phyloP scores from a whole-genome alignment of 1,140 invertebrate genomes.

The Euura saliciscinereae region DNA sequence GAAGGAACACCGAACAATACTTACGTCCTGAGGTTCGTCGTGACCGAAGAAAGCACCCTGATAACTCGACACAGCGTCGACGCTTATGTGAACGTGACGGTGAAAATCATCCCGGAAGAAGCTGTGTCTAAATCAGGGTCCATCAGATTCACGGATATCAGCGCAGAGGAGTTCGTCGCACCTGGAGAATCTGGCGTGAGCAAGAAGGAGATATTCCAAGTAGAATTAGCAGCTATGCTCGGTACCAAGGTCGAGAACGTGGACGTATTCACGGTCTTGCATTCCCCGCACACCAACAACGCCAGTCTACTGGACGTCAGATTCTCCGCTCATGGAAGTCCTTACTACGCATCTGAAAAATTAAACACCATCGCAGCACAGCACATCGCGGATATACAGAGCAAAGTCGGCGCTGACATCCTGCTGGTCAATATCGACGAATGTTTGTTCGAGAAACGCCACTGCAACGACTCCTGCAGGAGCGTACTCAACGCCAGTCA shows the following conservation, averaged over 20 bases:
- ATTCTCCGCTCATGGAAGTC: conserved; percentile 90
- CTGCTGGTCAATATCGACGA: conserved; percentile 88
- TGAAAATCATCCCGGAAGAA: conserved; percentile 86
- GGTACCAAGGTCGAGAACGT: conserved; percentile 83
- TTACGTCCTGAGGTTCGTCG: conserved; percentile 73
- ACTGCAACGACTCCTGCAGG: conserved; percentile 74
- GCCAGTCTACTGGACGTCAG: conserved; percentile 76
- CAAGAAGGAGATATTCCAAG: conserved; percentile 75
- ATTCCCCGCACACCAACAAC: conserved; percentile 68
- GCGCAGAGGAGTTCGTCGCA: conserved; percentile 83
- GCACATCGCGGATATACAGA: conserved; percentile 72
- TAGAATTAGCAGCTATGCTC: conserved; percentile 73
- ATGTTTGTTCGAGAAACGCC: conserved; percentile 76
- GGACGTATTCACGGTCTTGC: conserved; percentile 89
- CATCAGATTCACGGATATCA: conserved; percentile 80
- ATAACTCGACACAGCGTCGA: conserved; percentile 68
- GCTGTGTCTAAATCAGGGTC: conserved; percentile 90
- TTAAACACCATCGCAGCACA: conserved; percentile 79
- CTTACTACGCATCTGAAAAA: conserved; percentile 86
- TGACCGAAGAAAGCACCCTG: conserved; percentile 68
- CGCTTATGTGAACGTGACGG: conserved; percentile 81
- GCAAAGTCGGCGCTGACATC: conserved; percentile 73
- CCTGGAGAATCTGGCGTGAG: conserved; percentile 69
- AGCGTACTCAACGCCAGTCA: conserved; percentile 74
- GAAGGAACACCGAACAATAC: conserved; percentile 71